phyloP scores from a whole-genome alignment of 2,888 invertebrate genomes.

The Habrosyne pyritoides region DNA sequence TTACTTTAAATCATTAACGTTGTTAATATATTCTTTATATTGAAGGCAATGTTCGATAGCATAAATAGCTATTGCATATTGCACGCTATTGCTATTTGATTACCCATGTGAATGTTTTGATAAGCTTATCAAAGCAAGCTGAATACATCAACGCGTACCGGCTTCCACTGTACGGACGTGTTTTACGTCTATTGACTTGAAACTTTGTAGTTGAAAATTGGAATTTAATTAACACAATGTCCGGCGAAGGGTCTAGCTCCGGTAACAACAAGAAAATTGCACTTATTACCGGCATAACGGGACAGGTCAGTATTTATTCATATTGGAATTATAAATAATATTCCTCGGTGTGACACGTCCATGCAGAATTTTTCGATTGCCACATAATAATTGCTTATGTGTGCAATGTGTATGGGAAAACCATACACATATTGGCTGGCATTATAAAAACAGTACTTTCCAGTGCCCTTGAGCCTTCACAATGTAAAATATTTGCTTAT shows the following conservation, averaged over 20 bases:
- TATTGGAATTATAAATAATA: slow-evolving; percentile 6
- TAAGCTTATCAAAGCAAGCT: slow-evolving; percentile 34
- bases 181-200: slow-evolving; percentile 18
- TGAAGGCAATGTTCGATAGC: not conserved
- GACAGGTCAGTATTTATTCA: slow-evolving; percentile 88
- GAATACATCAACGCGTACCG: slow-evolving; percentile 24
- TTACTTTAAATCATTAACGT: no score
- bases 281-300: slow-evolving; percentile 97
- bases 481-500: not conserved
- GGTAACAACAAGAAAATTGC: slow-evolving; percentile 87
- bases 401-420: not conserved
- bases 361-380: not conserved
- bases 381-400: not conserved
- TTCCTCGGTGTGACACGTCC: slow-evolving; percentile 7
- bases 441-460: not conserved
- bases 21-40: not conserved
- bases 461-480: not conserved
- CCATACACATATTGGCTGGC: not conserved
- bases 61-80: not conserved
- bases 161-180: slow-evolving; percentile 36
- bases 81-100: not conserved
- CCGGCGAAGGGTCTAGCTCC: slow-evolving; percentile 57
- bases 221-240: slow-evolving; percentile 48
- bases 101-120: slow-evolving; percentile 27
- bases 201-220: slow-evolving; percentile 12